These are phyloP conservation scores for Chloropsis hardwickii DNA, from an alignment of 2,113 vertebrate species.

Conservation along the genomic window DNA sequence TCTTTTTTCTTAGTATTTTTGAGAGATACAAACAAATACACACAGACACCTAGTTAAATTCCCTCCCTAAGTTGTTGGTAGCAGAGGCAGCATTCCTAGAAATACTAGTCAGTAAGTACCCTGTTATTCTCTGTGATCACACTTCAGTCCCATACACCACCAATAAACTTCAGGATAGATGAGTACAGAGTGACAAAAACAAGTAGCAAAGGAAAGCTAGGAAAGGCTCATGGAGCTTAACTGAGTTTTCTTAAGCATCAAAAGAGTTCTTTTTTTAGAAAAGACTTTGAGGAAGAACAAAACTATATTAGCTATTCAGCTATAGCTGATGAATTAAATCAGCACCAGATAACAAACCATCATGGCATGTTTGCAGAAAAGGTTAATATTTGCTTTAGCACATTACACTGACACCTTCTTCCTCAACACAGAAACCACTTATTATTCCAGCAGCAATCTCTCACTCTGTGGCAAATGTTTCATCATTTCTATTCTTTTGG, in stretches of 20 bases:
- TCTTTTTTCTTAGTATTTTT: neutral
- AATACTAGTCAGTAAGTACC: neutral
- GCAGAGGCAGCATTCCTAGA: neutral
- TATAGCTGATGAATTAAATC: neutral
- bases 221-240: neutral
- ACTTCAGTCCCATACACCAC: neutral
- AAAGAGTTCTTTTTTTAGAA: neutral
- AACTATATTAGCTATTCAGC: neutral
- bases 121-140: neutral
- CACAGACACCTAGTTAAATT: neutral
- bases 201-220: neutral
- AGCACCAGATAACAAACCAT: neutral
- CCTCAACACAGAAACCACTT: neutral
- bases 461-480: neutral
- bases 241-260: neutral
- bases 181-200: neutral
- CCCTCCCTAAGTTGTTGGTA: neutral
- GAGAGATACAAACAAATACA: neutral
- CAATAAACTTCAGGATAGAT: neutral
- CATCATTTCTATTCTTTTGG: neutral
- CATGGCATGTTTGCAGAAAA: neutral
- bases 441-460: neutral
- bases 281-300: neutral
- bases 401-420: neutral
- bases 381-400: neutral